Evolutionary conservation across 2,888 invertebrate genomes (phyloP).

Genomic region (Frankliniella intonsa): DNA sequence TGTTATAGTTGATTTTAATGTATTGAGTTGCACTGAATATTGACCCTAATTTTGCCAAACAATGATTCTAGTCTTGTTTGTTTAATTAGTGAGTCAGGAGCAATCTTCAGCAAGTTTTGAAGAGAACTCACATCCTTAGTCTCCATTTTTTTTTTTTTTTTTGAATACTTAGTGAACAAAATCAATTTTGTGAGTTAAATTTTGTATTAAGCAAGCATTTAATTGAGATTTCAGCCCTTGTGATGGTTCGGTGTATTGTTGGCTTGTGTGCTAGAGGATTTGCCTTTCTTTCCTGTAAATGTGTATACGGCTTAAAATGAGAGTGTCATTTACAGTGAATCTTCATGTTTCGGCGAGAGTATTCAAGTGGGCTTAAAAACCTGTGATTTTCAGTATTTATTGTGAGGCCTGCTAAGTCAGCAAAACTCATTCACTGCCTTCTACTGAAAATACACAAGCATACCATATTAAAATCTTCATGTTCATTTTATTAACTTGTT

Average conservation of each 20-base stretch:
- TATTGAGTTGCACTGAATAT: not conserved
- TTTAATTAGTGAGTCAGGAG: constrained; percentile 1
- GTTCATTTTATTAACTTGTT: not conserved
- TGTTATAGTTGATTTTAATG: not conserved
- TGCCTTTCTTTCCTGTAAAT: not conserved
- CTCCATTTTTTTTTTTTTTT: too few species aligned
- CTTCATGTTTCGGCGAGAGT: not conserved
- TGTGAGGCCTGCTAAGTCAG: not conserved
- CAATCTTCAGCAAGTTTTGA: not conserved
- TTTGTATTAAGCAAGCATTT: not conserved
- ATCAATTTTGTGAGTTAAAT: too few species aligned
- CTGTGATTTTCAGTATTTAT: constrained; percentile 20
- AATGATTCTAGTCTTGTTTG: constrained; percentile 23
- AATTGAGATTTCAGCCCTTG: not conserved
- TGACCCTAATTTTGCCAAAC: constrained; percentile 26
- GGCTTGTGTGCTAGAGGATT: too few species aligned
- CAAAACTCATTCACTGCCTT: constrained; percentile 5
- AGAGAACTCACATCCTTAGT: not conserved
- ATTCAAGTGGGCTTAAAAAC: not conserved
- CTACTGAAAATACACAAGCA: not conserved
- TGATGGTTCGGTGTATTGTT: too few species aligned
- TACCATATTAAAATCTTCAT: not conserved
- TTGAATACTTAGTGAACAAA: too few species aligned
- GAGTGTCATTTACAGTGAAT: not conserved
- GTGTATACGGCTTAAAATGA: not conserved